These are phyloP conservation scores for Sylvilagus bachmani DNA, from an alignment of 2,113 vertebrate species.

Conservation along the genomic window DNA sequence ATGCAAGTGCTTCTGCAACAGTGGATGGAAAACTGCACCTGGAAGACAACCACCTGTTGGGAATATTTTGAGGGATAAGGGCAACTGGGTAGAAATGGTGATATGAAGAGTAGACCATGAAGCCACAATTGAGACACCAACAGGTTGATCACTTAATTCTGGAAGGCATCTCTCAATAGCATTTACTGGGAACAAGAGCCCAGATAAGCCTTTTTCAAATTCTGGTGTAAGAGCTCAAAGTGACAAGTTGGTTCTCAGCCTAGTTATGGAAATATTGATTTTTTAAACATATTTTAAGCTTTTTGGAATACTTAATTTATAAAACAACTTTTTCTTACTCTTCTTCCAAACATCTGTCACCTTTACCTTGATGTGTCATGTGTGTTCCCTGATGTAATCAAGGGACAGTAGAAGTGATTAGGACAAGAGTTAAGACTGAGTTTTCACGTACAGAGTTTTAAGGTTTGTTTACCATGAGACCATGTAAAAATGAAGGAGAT, in stretches of 20 bases:
- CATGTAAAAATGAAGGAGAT: neutral
- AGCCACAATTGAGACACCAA: neutral
- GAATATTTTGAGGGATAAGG: neutral
- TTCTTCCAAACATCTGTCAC: neutral
- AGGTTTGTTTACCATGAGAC: neutral
- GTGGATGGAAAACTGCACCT: neutral
- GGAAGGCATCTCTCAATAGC: no score
- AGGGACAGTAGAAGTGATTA: neutral
- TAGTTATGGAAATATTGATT: neutral
- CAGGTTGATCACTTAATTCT: fast-evolving
- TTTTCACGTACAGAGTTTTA: neutral
- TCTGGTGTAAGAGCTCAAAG: neutral
- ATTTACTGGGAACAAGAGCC: neutral
- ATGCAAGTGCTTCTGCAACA: neutral
- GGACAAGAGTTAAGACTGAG: neutral
- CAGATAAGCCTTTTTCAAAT: neutral
- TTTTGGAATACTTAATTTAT: neutral
- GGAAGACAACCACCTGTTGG: neutral
- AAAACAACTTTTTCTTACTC: neutral
- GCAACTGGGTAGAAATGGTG: neutral
- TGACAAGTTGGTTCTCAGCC: neutral
- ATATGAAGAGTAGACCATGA: neutral
- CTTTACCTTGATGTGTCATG: neutral
- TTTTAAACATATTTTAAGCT: neutral
- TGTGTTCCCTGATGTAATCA: neutral